Evolutionary conservation across 2,888 invertebrate species (phyloP).

Genomic region (Noctuana brunneofusca): DNA sequence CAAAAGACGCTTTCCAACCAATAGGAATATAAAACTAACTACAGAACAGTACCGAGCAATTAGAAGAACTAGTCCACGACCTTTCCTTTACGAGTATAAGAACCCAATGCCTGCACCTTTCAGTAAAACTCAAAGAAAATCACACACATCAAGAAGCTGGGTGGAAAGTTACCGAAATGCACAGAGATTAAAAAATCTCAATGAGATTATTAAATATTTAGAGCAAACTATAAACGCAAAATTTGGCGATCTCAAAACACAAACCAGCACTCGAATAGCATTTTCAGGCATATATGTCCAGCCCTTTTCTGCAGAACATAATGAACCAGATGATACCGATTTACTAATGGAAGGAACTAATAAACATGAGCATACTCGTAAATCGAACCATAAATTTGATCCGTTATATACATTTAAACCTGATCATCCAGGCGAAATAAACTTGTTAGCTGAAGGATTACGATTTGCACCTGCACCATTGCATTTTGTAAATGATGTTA

Average conservation of each 20-base stretch:
- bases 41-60: slow-evolving; percentile 49
- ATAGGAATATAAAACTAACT: slow-evolving; percentile 43
- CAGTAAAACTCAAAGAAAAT: slow-evolving; percentile 63
- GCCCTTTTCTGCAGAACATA: slow-evolving; percentile 51
- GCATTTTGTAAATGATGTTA: slow-evolving; percentile 43
- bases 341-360: slow-evolving; percentile 49
- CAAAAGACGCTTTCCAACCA: slow-evolving; percentile 34
- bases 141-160: slow-evolving; percentile 68
- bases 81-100: slow-evolving; percentile 74
- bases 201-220: slow-evolving; percentile 72
- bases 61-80: slow-evolving; percentile 75
- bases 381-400: slow-evolving; percentile 75
- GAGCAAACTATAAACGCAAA: slow-evolving; percentile 75
- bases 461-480: slow-evolving; percentile 60
- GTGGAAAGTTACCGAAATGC: slow-evolving; percentile 72
- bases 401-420: slow-evolving; percentile 88
- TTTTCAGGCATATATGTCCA: slow-evolving; percentile 71
- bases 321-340: slow-evolving; percentile 42
- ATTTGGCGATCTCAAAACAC: slow-evolving; percentile 64
- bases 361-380: slow-evolving; percentile 47
- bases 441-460: slow-evolving; percentile 84
- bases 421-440: slow-evolving; percentile 88
- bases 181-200: slow-evolving; percentile 71
- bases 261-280: slow-evolving; percentile 60
- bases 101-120: slow-evolving; percentile 70